Evolutionary conservation across 2,797 vertebrate species (phyloP).

Genomic region (Pantherophis alleghaniensis): DNA sequence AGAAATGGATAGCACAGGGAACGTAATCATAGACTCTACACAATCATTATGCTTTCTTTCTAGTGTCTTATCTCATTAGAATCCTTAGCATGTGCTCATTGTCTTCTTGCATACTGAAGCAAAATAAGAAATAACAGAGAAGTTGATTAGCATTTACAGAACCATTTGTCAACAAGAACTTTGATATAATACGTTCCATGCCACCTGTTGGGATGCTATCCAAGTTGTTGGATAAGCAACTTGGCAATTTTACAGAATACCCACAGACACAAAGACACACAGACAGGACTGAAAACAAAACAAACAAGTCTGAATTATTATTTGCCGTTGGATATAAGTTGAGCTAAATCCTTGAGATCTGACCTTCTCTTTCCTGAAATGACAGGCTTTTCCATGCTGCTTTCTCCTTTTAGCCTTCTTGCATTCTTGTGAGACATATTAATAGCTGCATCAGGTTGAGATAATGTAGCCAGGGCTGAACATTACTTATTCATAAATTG

Average conservation of each 20-base stretch:
- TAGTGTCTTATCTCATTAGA: constrained; percentile 42
- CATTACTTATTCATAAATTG: constrained; percentile 29
- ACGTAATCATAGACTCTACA: constrained; percentile 4
- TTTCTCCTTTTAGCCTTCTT: constrained; percentile 31
- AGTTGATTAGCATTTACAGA: constrained; percentile 65
- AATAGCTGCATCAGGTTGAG: background rate
- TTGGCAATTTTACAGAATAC: constrained; percentile 55
- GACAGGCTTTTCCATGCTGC: background rate
- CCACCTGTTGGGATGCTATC: constrained; percentile 61
- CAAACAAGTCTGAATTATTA: constrained; percentile 28
- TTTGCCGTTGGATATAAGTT: constrained; percentile 35
- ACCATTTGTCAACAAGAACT: constrained; percentile 66
- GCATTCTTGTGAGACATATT: background rate
- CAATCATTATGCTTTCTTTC: constrained; percentile 14
- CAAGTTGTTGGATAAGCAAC: constrained; percentile 55
- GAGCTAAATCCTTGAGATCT: constrained; percentile 18
- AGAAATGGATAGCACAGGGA: background rate
- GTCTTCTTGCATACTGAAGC: constrained; percentile 30
- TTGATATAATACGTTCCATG: constrained; percentile 59
- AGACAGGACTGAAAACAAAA: constrained; percentile 24
- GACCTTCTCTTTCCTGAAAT: constrained; percentile 4
- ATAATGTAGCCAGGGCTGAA: background rate
- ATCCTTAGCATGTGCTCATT: constrained; percentile 40
- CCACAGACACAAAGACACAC: background rate
- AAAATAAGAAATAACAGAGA: constrained; percentile 62